Percentiles rank a stretch among this genome's conserved stretches.
phyloP scores from a whole-genome alignment of 2,113 vertebrate genomes.

The Phyllopteryx taeniolatus region DNA sequence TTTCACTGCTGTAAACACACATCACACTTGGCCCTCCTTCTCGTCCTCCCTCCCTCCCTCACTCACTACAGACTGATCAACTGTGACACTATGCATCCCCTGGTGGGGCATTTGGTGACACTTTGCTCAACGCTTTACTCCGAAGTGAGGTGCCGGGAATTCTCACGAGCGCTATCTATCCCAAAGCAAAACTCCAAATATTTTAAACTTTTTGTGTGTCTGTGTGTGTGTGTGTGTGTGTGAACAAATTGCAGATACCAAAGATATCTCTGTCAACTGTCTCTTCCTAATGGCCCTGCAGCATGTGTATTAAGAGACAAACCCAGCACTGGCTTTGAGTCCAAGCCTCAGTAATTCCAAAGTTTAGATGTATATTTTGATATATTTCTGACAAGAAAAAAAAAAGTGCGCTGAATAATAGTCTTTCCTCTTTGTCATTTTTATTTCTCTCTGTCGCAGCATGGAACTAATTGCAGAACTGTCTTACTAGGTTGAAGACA shows the following conservation, averaged over 20 bases:
- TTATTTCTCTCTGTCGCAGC: slow-evolving; percentile 90
- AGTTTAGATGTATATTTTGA: slow-evolving; percentile 99
- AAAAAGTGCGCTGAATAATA: slow-evolving; percentile 21
- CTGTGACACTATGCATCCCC: slow-evolving; percentile 98
- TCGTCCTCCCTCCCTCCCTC: slow-evolving; percentile 9
- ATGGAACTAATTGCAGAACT: slow-evolving; percentile 94
- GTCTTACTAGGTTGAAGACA: slow-evolving; percentile 98
- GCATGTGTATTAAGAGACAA: slow-evolving; percentile 96
- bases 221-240: slow-evolving; percentile 43
- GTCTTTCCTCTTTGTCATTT: slow-evolving; percentile 85
- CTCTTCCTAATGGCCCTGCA: slow-evolving; percentile 82
- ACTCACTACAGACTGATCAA: slow-evolving; percentile 75
- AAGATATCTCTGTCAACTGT: slow-evolving; percentile 83
- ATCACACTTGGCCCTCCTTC: neutral
- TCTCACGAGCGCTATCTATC: slow-evolving; percentile 92
- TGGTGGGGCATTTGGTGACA: slow-evolving; percentile 76
- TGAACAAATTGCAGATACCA: slow-evolving; percentile 99
- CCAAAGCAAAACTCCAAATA: slow-evolving; percentile 99
- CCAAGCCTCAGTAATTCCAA: slow-evolving; percentile 99
- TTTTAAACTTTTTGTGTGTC: slow-evolving; percentile 76
- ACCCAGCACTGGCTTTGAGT: slow-evolving; percentile 97
- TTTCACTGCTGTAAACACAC: slow-evolving; percentile 36
- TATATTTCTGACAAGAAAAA: slow-evolving; percentile 97
- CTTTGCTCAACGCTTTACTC: slow-evolving; percentile 87
- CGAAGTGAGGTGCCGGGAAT: slow-evolving; percentile 83